Base-by-base conservation (phyloP, 2,797 vertebrate genomes). In the Sandelia bainsii region DNA sequence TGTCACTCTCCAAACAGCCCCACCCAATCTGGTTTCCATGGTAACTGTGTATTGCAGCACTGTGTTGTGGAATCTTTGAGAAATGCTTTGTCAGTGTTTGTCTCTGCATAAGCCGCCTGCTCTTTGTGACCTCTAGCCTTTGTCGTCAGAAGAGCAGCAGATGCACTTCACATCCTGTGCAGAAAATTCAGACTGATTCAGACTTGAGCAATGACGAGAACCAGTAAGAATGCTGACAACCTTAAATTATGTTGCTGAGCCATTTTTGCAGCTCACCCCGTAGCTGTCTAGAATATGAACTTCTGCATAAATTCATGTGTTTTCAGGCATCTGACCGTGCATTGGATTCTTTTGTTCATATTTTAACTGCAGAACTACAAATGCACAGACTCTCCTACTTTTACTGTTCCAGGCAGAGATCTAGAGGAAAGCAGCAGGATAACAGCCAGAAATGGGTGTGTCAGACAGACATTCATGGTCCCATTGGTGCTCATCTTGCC, bases 31-130 rank as follows among this genome's bases (percentile, higher is more conserved):
- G 56, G 89, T 93, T 85, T 79, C 91, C 89, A 71, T 1, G 67
- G 87, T n/a, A 77, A 89, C 84, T 1, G 44, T 74, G 50, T 75
- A 67, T 84, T 86, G 81, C 90, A 70, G 67, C 90, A 80, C 73
- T 19, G 62, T 90, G 91, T 93, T 91, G 88, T 92, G 91, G 87
- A 91, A 89, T 90, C 72, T 92, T 67, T 46, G 60, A 76, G 71
- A 79, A 83, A 62, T 72, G 69, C 82, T 72, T 79, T 0, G 53
- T 88, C 87, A 78, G 75, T 20, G 70, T 42, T 62, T 10, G n/a
- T 76, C 72, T 73, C 51, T 13, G 3, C 37, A 12, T 11, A 9
- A 48, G 34, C 62, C n/a, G 42, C 44, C 63, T 17, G 17, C 64
- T 75, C 69, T 20, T 46, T 8, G 61, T 6, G 42, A 84, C 78